Evolutionary conservation across 2,113 vertebrate genomes (phyloP).

Genomic region (Paratilapia polleni): DNA sequence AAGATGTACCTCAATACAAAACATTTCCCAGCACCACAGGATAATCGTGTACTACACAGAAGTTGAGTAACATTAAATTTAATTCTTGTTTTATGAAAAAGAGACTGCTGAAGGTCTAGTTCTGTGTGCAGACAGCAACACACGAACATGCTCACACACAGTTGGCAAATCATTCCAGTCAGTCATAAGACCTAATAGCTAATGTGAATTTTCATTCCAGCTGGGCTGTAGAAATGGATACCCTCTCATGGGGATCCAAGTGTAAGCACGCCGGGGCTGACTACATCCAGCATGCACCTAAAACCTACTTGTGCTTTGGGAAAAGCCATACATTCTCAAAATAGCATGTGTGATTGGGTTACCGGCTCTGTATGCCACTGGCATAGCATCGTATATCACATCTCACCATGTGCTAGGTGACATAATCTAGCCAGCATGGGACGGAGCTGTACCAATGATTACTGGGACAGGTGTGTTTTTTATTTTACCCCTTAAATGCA

Average conservation of each 20-base stretch:
- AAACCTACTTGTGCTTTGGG: conserved; percentile 75
- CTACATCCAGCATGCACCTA: conserved; percentile 47
- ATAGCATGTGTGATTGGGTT: conserved; percentile 80
- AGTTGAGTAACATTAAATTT: background rate
- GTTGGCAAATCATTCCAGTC: conserved; percentile 58
- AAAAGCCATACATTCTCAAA: conserved; percentile 79
- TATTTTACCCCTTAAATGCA: conserved; percentile 38
- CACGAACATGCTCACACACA: conserved; percentile 27
- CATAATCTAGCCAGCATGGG: conserved; percentile 70
- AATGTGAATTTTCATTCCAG: conserved; percentile 71
- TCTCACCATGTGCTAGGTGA: conserved; percentile 76
- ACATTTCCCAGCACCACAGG: background rate
- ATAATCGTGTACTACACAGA: background rate
- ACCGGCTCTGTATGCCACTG: conserved; percentile 65
- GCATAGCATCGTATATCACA: conserved; percentile 72
- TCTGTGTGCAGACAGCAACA: background rate
- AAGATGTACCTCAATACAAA: background rate
- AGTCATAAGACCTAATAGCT: conserved; percentile 50
- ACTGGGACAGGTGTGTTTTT: conserved; percentile 77
- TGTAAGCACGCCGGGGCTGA: conserved; percentile 42
- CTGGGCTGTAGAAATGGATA: conserved; percentile 62
- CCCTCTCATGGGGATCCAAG: conserved; percentile 51
- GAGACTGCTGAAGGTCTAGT: background rate
- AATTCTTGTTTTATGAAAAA: conserved; percentile 29
- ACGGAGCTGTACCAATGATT: conserved; percentile 50